Percentiles rank a stretch among this genome's conserved stretches.
Conservation (phyloP, 2,888 invertebrate species). For the Gortyna flavago region DNA sequence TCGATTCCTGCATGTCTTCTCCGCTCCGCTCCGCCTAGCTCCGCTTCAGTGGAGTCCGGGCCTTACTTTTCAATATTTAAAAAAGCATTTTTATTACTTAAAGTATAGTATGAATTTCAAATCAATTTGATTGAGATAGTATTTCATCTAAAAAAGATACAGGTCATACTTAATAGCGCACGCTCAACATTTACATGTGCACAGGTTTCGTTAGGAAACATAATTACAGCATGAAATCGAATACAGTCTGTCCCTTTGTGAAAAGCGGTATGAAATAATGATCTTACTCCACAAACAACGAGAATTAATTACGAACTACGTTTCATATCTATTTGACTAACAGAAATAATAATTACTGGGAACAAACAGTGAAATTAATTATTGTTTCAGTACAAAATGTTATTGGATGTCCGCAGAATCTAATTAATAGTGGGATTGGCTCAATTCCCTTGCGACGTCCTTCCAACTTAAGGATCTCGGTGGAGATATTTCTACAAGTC, state of each 20-base stretch:
- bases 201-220: background rate
- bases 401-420: slow-evolving; percentile 38
- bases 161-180: background rate
- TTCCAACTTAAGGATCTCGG: slow-evolving; percentile 33
- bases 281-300: slow-evolving; percentile 20
- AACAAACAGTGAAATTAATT: slow-evolving; percentile 51
- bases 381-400: slow-evolving; percentile 57
- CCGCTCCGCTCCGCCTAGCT: no score
- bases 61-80: no score
- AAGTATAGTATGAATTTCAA: no score
- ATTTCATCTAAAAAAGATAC: no score
- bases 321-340: slow-evolving; percentile 49
- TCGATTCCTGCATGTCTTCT: no score
- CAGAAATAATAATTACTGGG: slow-evolving; percentile 57
- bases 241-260: background rate
- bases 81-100: no score
- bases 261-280: slow-evolving; percentile 3
- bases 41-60: no score
- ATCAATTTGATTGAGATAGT: no score
- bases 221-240: background rate
- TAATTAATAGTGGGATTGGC: slow-evolving; percentile 63
- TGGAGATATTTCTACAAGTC: slow-evolving; percentile 59
- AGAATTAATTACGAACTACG: slow-evolving; percentile 49
- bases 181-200: background rate
- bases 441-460: slow-evolving; percentile 50